Evolutionary conservation across 1,140 invertebrate genomes (phyloP).

Genomic region (Caenorhabditis tropicalis): DNA sequence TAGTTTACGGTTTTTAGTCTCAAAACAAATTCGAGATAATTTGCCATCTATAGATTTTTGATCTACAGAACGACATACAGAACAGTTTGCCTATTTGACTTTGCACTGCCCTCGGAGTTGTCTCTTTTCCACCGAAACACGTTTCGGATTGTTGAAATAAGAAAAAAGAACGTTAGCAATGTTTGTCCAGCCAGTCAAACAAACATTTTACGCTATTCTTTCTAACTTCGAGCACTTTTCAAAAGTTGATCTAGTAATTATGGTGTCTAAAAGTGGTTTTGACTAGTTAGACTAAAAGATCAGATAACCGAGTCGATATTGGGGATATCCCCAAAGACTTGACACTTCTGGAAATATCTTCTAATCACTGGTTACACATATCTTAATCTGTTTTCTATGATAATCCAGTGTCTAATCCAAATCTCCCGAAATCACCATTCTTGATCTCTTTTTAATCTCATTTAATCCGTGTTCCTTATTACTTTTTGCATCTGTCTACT

Average conservation of each 20-base stretch:
- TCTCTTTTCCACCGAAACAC: slow-evolving; percentile 28
- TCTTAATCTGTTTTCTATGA: too few species aligned
- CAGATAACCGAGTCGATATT: too few species aligned
- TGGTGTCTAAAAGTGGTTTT: too few species aligned
- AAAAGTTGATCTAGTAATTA: slow-evolving; percentile 5
- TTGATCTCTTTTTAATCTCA: not conserved
- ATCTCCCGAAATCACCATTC: too few species aligned
- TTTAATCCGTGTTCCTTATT: not conserved
- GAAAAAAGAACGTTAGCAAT: slow-evolving; percentile 40
- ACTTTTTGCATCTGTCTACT: not conserved
- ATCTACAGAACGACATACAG: not conserved
- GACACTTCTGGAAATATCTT: too few species aligned
- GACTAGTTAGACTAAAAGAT: too few species aligned
- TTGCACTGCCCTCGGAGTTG: slow-evolving; percentile 12
- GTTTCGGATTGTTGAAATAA: slow-evolving; percentile 31
- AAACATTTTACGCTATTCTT: slow-evolving; percentile 39
- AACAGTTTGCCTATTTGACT: not conserved
- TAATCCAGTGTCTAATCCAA: too few species aligned
- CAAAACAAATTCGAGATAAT: not conserved
- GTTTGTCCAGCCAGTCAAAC: slow-evolving; percentile 23
- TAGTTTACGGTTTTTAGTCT: not conserved
- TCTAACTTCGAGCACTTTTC: slow-evolving; percentile 32
- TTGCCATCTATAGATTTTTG: not conserved
- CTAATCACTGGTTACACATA: too few species aligned
- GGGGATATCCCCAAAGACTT: too few species aligned